phyloP scores from a whole-genome alignment of 2,888 invertebrate genomes.

The Galerucella pusilla region DNA sequence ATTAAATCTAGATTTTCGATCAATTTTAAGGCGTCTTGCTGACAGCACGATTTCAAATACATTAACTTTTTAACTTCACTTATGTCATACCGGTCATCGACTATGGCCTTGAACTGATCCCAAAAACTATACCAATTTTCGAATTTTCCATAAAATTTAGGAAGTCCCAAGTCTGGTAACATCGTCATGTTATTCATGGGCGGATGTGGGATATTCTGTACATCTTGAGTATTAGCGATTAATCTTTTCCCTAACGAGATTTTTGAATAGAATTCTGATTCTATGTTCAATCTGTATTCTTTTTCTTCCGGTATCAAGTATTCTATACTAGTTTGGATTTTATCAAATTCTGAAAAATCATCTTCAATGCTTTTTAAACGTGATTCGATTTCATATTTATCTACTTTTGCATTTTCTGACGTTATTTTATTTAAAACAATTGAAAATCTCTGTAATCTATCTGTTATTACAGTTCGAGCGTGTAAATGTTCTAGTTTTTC shows the following conservation, averaged over 20 bases:
- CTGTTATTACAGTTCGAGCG: not conserved
- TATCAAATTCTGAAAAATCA: slow-evolving; percentile 2
- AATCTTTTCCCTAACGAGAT: not conserved
- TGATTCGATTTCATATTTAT: not conserved
- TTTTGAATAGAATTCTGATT: not conserved
- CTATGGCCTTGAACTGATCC: not conserved
- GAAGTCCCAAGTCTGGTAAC: not conserved
- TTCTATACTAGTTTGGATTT: slow-evolving; percentile 3
- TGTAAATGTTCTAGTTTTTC: not conserved
- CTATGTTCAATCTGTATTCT: not conserved
- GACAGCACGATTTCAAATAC: not conserved
- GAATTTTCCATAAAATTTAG: not conserved
- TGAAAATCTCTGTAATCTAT: not conserved
- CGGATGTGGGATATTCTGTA: slow-evolving; percentile 26
- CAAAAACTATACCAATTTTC: not conserved
- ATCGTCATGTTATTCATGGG: slow-evolving; percentile 2
- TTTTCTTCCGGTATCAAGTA: not conserved
- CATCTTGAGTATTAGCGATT: not conserved
- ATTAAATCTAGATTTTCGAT: not conserved
- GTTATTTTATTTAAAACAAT: not conserved
- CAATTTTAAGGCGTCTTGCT: not conserved
- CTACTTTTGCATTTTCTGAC: not conserved
- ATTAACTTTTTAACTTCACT: not conserved
- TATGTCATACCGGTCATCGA: not conserved
- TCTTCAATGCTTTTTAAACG: slow-evolving; percentile 1